Percentiles rank a stretch among this genome's conserved stretches.
Conservation (phyloP, 2,888 invertebrate species). For the Thereva unica region DNA sequence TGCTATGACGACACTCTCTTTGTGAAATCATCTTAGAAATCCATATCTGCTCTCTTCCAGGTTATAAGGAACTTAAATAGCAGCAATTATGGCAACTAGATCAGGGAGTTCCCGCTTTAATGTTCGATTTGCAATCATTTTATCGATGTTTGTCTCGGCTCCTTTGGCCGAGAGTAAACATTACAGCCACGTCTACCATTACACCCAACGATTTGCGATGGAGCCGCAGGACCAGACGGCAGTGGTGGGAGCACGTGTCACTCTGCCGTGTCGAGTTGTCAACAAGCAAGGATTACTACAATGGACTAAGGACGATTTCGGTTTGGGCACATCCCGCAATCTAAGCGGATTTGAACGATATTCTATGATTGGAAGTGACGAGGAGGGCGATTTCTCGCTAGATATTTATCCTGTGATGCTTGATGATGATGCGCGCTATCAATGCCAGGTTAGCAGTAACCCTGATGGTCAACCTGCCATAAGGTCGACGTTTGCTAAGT, state of each 20-base stretch:
- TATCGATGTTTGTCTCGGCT: not conserved
- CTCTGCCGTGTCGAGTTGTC: conserved; percentile 86
- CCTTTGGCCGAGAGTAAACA: conserved; percentile 14
- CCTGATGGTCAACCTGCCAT: conserved; percentile 76
- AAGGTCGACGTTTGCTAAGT: conserved; percentile 80
- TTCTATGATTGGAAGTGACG: conserved; percentile 93
- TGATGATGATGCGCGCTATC: conserved; percentile 91
- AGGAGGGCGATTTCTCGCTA: conserved; percentile 91
- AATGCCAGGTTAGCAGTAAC: conserved; percentile 91
- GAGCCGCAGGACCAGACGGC: conserved; percentile 91
- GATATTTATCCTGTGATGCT: conserved; percentile 87
- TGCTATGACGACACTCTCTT: no score
- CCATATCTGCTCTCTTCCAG: no score
- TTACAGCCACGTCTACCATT: conserved; percentile 19
- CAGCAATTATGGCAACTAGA: conserved; percentile 7
- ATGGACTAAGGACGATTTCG: conserved; percentile 97
- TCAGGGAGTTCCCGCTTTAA: not conserved
- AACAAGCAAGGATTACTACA: conserved; percentile 88
- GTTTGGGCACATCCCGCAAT: conserved; percentile 86
- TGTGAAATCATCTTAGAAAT: no score
- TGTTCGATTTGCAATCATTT: not conserved
- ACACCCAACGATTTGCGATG: conserved; percentile 83
- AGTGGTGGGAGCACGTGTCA: conserved; percentile 83
- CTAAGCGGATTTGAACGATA: conserved; percentile 91
- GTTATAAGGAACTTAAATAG: not conserved